Base-by-base conservation (phyloP, 2,113 vertebrate genomes). In the Myocastor coypus region DNA sequence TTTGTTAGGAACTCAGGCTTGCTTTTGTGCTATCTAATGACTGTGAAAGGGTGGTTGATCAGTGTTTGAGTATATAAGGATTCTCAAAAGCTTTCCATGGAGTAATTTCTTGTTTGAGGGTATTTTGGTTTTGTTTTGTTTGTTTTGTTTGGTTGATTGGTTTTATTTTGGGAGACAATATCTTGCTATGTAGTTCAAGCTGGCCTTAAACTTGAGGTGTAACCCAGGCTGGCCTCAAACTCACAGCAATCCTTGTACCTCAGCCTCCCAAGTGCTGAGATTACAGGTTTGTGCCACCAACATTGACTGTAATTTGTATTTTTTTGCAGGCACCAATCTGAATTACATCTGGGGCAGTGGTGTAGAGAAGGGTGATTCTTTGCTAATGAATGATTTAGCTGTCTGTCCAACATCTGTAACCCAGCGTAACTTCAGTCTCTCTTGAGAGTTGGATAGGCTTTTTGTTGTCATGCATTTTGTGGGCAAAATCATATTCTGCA, bases 391-490 rank as follows among this genome's bases (percentile, higher is more conserved):
- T 55, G 69, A 78, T 55, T 77, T 52, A 46, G 83, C 52, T 66
- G 64, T 84, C 52, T 30, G 37, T 5, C 87, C 69, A 57, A 64
- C 59, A 59, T 10, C 75, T 92, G 81, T 34, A 24, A 42, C 68
- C 63, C 64, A 24, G 40, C 0, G 4, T 37, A 17, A 24, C 34
- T 75, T 85, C 78, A 40, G 80, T 88, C 83, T 95, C 84, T 69
- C 3, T 55, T 91, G 57, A 26, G 61, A 32, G 55, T 57, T 64
- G 34, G 66, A 24, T 34, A 42, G 68, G n/a, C 80, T 59, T 94
- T 88, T 92, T 91, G 52, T 93, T 94, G 92, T 86, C 84, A 34
- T 75, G 14, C 81, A 28, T 86, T 95, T 96, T 81, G 71, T 92
- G 52, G 80, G 46, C 73, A 85, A 92, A 91, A 94, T 78, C 55